Evolutionary conservation across 2,888 invertebrate genomes (phyloP), one percentile per base, ranked within the genome.

Genomic region (Cyaniris semiargus): DNA sequence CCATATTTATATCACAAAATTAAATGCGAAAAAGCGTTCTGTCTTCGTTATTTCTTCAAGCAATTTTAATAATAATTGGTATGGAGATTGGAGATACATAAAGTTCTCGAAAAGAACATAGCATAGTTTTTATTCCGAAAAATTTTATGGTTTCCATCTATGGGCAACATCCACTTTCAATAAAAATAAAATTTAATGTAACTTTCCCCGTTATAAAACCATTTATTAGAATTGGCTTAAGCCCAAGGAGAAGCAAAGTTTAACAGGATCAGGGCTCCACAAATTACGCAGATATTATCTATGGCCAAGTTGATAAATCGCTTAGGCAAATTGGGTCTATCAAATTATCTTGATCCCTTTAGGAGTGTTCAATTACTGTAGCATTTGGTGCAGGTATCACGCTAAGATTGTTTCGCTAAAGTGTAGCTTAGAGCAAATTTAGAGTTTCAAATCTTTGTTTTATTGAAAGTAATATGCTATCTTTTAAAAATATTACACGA

Each of bases 231-330:
- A 83, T 84, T 83, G 82, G 84, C 85, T 81, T 80, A 81, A 79
- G 78, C 83, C 82, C 79, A 81, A 83, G 83, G 84, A 84, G 83
- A 84, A 84, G 84, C 82, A 81, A 82, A 80, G 81, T 80, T 84
- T 85, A 86, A 88, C 88, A 87, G 86, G 84, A 77, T 77, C 38
- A 81, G 83, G 83, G 86, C 85, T 81, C 82, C 82, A 84, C 87
- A 89, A 90, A 90, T 90, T 89, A 86, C 84, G 81, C 80, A 82
- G 87, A 89, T 89, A 89, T 85, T 85, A 87, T 88, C 88, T 80
- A 38, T 75, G 60, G 72, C n/a, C 48, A 75, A 66, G n/a, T 48
- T 70, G 60, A 77, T 72, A 77, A 77, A 76, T 71, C 71, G 71
- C 58, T 58, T 23, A 60, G 60, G 72, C 58, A 72, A 77, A 77